Percentiles rank a stretch among this genome's conserved stretches.
Evolutionary conservation across 30 jellyfish, hydroid and myxozoan genomes (phyloP).

Genomic region (Mastigias papua): DNA sequence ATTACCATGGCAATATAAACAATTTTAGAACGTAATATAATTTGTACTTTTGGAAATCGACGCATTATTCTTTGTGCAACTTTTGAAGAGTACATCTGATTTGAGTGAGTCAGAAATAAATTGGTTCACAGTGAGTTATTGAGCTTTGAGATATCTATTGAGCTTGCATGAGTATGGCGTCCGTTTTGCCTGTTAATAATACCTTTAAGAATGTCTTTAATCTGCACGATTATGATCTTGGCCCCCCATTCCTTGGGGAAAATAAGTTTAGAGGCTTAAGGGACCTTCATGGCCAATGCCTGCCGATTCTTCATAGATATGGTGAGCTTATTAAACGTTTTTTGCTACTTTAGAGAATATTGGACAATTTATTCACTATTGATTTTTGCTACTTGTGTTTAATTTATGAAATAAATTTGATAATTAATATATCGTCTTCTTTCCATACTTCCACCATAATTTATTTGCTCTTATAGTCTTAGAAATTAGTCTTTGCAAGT

Average conservation of each 20-base stretch:
- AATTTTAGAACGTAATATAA: constrained; percentile 10
- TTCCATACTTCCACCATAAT: too few relatives aligned
- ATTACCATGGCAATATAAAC: constrained; percentile 63
- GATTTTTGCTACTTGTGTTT: too few relatives aligned
- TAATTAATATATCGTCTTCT: too few relatives aligned
- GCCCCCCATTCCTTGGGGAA: constrained; percentile 54
- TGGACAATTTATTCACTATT: too few relatives aligned
- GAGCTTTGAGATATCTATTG: not conserved
- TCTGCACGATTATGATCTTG: constrained; percentile 68
- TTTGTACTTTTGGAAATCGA: not conserved
- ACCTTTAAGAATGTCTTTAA: constrained; percentile 61
- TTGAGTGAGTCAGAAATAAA: not conserved
- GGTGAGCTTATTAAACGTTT: not conserved
- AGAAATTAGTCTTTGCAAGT: too few relatives aligned
- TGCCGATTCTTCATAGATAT: constrained; percentile 31
- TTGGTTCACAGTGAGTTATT: not conserved
- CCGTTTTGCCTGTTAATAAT: constrained; percentile 43
- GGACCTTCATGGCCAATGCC: constrained; percentile 61
- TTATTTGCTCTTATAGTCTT: too few relatives aligned
- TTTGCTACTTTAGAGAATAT: too few relatives aligned
- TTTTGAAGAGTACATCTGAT: not conserved
- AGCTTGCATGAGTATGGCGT: constrained; percentile 14
- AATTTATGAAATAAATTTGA: too few relatives aligned
- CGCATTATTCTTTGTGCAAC: not conserved
- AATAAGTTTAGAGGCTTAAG: constrained; percentile 59